phyloP scores from a whole-genome alignment of 1,140 invertebrate genomes.

The Drusus annulatus region DNA sequence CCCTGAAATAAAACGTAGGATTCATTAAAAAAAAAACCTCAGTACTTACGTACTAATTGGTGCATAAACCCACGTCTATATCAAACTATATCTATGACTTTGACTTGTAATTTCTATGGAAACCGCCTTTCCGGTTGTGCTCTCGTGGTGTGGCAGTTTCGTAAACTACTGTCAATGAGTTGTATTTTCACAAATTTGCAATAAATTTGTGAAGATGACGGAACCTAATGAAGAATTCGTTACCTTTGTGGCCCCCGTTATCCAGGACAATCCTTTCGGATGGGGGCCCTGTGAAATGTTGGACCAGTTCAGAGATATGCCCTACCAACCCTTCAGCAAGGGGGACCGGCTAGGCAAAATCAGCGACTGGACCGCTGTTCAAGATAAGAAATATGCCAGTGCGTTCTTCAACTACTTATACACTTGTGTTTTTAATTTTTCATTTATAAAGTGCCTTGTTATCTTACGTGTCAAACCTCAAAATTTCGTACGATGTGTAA shows the following conservation, averaged over 20 bases:
- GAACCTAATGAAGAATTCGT: conserved; percentile 43
- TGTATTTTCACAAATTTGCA: conserved; percentile 16
- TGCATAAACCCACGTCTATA: not conserved
- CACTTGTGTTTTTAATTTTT: not conserved
- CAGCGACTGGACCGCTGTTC: conserved; percentile 97
- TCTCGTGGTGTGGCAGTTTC: conserved; percentile 52
- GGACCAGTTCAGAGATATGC: conserved; percentile 97
- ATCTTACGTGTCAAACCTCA: not conserved
- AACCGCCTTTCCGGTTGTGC: conserved; percentile 37
- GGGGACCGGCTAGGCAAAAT: conserved; percentile 97
- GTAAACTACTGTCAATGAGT: conserved; percentile 39
- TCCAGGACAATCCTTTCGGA: conserved; percentile 92
- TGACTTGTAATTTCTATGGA: conserved; percentile 9
- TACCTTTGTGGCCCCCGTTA: conserved; percentile 78
- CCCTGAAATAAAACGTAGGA: too few species aligned
- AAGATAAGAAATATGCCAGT: conserved; percentile 97
- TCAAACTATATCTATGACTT: not conserved
- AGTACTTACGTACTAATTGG: too few species aligned
- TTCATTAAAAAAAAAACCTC: too few species aligned
- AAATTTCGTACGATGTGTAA: conserved; percentile 6
- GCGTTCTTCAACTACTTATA: conserved; percentile 66
- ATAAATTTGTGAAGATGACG: conserved; percentile 42
- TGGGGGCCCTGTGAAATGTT: conserved; percentile 97
- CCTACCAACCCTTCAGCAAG: conserved; percentile 98
- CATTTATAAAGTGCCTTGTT: not conserved